Evolutionary conservation across 37 sponge, comb jelly and placozoan genomes (phyloP).

Genomic region (Beroe forskalii): DNA sequence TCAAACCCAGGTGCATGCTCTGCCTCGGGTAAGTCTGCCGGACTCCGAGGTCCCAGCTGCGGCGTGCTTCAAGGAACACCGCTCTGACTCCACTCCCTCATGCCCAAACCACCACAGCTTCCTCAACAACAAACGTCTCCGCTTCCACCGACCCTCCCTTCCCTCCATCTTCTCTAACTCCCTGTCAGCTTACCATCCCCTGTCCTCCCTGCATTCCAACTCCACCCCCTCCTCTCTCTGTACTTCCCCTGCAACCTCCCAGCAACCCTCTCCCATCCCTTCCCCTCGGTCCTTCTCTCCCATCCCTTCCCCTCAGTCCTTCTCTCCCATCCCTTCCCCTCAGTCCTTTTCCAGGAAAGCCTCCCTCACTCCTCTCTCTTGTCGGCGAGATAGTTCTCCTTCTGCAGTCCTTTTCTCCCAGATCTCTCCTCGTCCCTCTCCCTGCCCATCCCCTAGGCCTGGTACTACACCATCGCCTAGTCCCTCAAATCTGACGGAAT

Average conservation of each 20-base stretch:
- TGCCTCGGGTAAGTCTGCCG: no score
- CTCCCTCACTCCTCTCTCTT: no score
- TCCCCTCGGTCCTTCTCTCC: neutral
- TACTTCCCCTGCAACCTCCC: neutral
- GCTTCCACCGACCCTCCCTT: neutral
- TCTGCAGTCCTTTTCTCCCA: no score
- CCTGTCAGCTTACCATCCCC: neutral
- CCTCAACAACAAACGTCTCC: neutral
- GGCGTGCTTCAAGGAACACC: no score
- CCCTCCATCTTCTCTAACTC: neutral
- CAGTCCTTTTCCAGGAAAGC: no score
- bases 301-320: neutral
- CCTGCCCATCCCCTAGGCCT: no score
- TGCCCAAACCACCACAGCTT: neutral
- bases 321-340: neutral
- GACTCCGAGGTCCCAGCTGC: no score
- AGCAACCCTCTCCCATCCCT: neutral
- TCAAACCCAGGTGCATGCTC: neutral
- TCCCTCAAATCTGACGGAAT: no score
- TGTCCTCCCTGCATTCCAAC: neutral
- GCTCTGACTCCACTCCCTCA: neutral
- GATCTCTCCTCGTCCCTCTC: no score
- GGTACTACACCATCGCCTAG: no score
- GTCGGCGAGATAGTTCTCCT: no score
- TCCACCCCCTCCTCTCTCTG: constrained; percentile 2